These are phyloP conservation scores for Lasius fuliginosus DNA, from an alignment of 2,888 invertebrate genomes.

Conservation along the genomic window DNA sequence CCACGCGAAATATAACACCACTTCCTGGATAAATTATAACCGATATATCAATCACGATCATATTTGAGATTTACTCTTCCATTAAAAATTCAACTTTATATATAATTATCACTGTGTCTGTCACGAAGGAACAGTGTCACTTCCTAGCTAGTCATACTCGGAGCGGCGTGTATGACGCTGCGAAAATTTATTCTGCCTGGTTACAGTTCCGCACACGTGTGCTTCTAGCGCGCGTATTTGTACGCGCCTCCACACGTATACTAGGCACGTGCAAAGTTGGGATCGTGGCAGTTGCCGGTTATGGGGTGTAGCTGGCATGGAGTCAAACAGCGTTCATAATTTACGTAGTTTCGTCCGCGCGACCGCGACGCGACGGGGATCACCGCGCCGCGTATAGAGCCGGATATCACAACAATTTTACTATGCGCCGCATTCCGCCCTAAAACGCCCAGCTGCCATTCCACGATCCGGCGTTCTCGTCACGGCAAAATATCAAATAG, in stretches of 20 bases:
- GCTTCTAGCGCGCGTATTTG: conserved; percentile 23
- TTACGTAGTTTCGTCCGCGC: conserved; percentile 82
- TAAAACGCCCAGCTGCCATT: conserved; percentile 51
- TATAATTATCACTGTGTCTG: conserved; percentile 19
- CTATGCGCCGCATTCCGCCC: conserved; percentile 36
- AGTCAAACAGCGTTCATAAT: conserved; percentile 85
- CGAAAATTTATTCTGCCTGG: conserved; percentile 80
- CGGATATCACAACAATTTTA: conserved; percentile 75
- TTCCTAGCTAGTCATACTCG: conserved; percentile 14
- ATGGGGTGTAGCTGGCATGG: conserved; percentile 82
- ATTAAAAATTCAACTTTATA: conserved; percentile 28
- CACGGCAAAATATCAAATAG: conserved; percentile 51
- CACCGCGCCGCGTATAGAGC: conserved; percentile 53
- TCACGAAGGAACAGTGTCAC: conserved; percentile 34
- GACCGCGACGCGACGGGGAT: conserved; percentile 64
- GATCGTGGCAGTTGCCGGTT: conserved; percentile 70
- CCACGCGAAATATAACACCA: background rate
- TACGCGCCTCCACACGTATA: conserved; percentile 28
- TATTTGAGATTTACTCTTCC: background rate
- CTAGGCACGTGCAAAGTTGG: conserved; percentile 43
- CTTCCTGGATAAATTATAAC: background rate
- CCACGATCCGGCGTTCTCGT: conserved; percentile 28
- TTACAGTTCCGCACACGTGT: conserved; percentile 59
- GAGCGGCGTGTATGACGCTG: conserved; percentile 68
- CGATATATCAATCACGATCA: background rate